These are phyloP conservation scores for Rhinolophus ferrumequinum DNA, from an alignment of 2,113 vertebrate species.

Conservation along the genomic window DNA sequence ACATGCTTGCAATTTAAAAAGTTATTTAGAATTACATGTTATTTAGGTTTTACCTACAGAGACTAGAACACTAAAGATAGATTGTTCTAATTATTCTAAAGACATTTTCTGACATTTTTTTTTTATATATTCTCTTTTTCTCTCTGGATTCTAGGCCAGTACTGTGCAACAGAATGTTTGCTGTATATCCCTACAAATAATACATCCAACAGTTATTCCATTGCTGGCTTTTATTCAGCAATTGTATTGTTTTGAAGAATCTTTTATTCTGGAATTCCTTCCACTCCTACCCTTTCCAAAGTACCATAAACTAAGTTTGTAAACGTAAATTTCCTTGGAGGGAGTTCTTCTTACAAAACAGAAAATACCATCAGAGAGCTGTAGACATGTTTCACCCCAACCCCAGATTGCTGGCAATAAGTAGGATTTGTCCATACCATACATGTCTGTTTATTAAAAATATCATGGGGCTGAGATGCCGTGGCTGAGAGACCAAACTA, in stretches of 20 bases:
- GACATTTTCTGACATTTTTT: not conserved
- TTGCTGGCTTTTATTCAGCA: constrained; percentile 6
- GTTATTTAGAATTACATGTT: constrained; percentile 10
- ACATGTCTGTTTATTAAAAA: constrained; percentile 18
- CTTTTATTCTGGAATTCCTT: constrained; percentile 31
- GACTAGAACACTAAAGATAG: not conserved
- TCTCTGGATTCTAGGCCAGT: not conserved
- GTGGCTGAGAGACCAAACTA: not conserved
- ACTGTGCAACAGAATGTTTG: not conserved
- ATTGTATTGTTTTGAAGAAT: not conserved
- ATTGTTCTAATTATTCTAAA: constrained; percentile 23
- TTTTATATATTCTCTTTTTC: not conserved
- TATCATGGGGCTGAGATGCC: not conserved
- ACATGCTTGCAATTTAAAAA: not conserved
- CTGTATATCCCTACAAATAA: not conserved
- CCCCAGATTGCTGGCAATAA: not conserved
- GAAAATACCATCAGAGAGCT: not conserved
- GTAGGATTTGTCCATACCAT: not conserved
- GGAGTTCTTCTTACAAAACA: not conserved
- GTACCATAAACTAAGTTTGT: not conserved
- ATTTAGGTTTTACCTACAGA: not conserved
- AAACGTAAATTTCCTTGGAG: constrained; percentile 13
- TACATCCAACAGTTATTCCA: not conserved
- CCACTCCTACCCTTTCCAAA: not conserved
- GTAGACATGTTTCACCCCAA: not conserved